phyloP scores from a whole-genome alignment of 1,140 invertebrate genomes.

The Lepidostoma basale region DNA sequence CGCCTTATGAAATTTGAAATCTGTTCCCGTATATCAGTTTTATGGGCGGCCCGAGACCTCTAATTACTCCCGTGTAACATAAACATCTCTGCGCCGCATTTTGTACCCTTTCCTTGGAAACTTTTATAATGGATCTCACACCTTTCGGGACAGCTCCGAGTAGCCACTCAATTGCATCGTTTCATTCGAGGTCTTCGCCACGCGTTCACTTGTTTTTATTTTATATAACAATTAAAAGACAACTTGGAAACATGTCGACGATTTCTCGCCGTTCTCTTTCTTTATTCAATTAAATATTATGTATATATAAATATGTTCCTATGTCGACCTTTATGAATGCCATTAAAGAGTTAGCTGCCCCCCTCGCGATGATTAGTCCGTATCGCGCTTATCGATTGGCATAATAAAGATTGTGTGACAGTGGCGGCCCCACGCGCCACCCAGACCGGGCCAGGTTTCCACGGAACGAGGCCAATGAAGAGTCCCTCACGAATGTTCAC shows the following conservation, averaged over 20 bases:
- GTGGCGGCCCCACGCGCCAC: background rate
- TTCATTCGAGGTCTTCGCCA: too few species aligned
- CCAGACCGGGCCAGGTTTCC: background rate
- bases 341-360: too few species aligned
- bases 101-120: slow-evolving; percentile 13
- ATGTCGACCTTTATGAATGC: too few species aligned
- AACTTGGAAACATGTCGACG: too few species aligned
- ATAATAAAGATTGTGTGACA: slow-evolving; percentile 10
- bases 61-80: slow-evolving; percentile 28
- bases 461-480: slow-evolving; percentile 1
- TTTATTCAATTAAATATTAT: too few species aligned
- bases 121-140: slow-evolving; percentile 15
- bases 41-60: slow-evolving; percentile 23
- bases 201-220: too few species aligned
- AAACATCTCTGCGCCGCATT: slow-evolving; percentile 8
- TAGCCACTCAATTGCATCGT: too few species aligned
- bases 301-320: too few species aligned
- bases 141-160: too few species aligned
- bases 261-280: too few species aligned
- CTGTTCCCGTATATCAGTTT: slow-evolving; percentile 24
- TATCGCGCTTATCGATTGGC: background rate
- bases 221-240: too few species aligned
- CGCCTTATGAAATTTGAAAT: slow-evolving; percentile 20
- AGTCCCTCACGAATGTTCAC: slow-evolving; percentile 28
- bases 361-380: background rate